phyloP scores from a whole-genome alignment of 2,797 vertebrate species.

The Xenops minutus region DNA sequence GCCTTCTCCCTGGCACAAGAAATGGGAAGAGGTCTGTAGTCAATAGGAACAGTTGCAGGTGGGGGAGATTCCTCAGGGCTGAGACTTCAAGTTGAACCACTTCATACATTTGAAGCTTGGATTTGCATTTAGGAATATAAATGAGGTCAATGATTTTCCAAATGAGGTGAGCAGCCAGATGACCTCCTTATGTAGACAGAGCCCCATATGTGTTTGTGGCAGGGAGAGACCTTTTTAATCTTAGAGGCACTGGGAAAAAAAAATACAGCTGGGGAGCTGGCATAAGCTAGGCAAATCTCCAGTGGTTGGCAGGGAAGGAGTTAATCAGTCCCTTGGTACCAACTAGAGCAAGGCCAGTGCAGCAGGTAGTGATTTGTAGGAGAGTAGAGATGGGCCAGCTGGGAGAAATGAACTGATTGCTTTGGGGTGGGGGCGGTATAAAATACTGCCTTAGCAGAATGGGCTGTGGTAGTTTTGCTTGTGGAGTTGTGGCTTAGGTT shows the following conservation, averaged over 20 bases:
- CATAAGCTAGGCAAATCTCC: neutral
- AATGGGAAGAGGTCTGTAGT: neutral
- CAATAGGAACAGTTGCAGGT: neutral
- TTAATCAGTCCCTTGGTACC: neutral
- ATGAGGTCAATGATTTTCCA: neutral
- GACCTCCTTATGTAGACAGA: neutral
- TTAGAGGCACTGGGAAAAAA: neutral
- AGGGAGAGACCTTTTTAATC: neutral
- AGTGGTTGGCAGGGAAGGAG: neutral
- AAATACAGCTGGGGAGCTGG: neutral
- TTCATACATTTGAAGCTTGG: neutral
- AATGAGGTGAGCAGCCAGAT: neutral
- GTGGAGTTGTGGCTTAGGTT: fast-evolving
- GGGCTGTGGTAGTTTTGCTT: fast-evolving
- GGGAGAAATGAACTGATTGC: neutral
- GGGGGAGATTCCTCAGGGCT: neutral
- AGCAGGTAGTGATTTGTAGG: neutral
- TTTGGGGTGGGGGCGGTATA: neutral
- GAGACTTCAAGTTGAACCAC: neutral
- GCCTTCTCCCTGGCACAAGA: neutral
- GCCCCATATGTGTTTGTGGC: neutral
- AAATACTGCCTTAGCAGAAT: neutral
- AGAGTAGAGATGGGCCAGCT: neutral
- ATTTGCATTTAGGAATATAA: neutral
- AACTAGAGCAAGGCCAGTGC: neutral